phyloP scores from a whole-genome alignment of 92 coral and sea anemone genomes.

The Phenganax marumi region DNA sequence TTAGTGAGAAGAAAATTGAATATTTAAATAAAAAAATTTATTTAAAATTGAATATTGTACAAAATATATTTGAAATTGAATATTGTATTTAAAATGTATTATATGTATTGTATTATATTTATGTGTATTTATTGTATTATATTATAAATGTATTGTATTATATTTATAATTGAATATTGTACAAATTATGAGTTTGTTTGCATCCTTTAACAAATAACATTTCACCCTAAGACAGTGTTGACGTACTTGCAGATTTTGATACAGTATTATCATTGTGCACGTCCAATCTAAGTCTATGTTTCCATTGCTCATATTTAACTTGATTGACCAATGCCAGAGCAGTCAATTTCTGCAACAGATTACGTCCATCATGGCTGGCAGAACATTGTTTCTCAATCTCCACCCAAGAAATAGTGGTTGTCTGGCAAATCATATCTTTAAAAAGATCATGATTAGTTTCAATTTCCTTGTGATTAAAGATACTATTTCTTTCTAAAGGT shows the following conservation, averaged over 20 bases:
- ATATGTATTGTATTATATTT: too few relatives aligned
- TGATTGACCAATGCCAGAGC: constrained; percentile 43
- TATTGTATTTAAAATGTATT: too few relatives aligned
- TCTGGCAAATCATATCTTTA: constrained; percentile 36
- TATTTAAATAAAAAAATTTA: too few relatives aligned
- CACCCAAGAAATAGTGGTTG: constrained; percentile 42
- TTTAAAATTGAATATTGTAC: too few relatives aligned
- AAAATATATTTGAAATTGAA: too few relatives aligned
- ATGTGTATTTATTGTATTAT: too few relatives aligned
- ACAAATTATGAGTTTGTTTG: too few relatives aligned
- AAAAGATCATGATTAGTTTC: constrained; percentile 30
- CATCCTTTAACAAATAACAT: not conserved
- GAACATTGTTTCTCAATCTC: constrained; percentile 43
- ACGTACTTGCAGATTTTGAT: not conserved
- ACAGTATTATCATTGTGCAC: not conserved
- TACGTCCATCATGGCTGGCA: constrained; percentile 28
- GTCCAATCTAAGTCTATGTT: not conserved
- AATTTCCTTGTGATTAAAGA: constrained; percentile 34
- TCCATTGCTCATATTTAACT: constrained; percentile 41
- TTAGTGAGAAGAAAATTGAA: too few relatives aligned
- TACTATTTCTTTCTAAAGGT: not conserved
- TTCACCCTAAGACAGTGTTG: not conserved
- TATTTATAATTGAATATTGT: too few relatives aligned
- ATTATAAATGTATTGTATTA: too few relatives aligned
- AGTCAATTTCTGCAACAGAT: constrained; percentile 27